Base-by-base conservation (phyloP, 2,888 invertebrate species). In the Orthosia cruda region DNA sequence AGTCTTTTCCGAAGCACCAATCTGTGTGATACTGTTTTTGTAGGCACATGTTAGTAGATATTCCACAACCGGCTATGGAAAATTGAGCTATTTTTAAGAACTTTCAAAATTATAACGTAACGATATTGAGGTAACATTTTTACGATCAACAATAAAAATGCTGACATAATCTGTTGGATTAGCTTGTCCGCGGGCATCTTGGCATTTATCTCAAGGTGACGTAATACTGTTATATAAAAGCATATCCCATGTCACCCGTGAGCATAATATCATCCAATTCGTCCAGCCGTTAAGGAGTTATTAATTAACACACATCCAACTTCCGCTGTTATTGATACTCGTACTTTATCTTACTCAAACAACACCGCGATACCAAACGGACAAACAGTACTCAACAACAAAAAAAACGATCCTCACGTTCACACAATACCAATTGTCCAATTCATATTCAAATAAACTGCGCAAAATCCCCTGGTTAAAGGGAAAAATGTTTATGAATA, bases 401-500 rank as follows among this genome's bases (percentile, higher is more conserved):
- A 61, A 58, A n/a, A 59, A 69, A 59, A 66, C 58, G 26, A 62
- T 52, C 54, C 50, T 16, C 50, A 54, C 23, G 40, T 75, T 62
- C 20, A 71, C 69, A 59, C 68, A 80, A 81, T 63, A 80, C 74
- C 66, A 61, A 75, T 80, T 72, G n/a, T 75, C 49, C 52, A 50
- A 58, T 80, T 84, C 63, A 82, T 77, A 84, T 87, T 83, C 65
- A 87, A 80, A 86, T 81, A 77, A 63, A 74, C 63, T 69, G 47
- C 71, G 66, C 52, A 70, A 78, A 58, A 85, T 73, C 50, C 68
- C 45, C 49, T 67, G 61, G 66, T 81, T 71, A 59, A 77, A 70
- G 55, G 68, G 69, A 64, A 80, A 86, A 81, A 87, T 87, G 80
- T 78, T 80, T 78, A 78, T 78, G 78, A 78, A 84, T 86, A 85